Conservation (phyloP, 2,797 vertebrate species). For the Meriones psammophilus region DNA sequence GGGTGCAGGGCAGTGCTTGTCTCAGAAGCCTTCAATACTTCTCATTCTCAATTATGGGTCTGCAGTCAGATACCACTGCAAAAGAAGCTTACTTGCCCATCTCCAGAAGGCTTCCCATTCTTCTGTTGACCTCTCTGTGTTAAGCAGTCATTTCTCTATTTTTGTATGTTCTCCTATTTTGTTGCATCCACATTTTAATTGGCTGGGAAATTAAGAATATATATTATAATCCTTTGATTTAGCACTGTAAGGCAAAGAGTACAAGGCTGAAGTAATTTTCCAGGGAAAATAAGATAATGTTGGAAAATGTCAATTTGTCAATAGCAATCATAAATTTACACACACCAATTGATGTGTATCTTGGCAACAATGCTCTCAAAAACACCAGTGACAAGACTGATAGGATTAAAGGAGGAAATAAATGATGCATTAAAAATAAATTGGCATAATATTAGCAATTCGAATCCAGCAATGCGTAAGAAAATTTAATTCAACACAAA, state of each 20-base stretch:
- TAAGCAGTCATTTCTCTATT: no score
- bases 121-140: background rate
- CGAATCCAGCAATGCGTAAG: background rate
- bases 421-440: background rate
- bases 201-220: background rate
- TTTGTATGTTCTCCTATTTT: background rate
- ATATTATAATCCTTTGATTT: background rate
- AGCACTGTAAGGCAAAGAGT: background rate
- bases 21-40: background rate
- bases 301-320: background rate
- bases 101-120: background rate
- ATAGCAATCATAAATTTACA: background rate
- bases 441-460: constrained; percentile 40
- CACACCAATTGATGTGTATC: background rate
- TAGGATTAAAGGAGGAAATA: background rate
- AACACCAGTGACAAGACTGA: background rate
- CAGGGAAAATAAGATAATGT: background rate
- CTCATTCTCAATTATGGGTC: background rate
- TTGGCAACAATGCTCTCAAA: constrained; percentile 22
- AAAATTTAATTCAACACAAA: background rate
- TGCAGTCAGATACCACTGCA: background rate
- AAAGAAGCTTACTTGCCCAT: background rate
- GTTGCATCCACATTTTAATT: background rate
- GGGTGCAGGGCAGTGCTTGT: background rate
- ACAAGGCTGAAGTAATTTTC: background rate